These are phyloP conservation scores for Thera obeliscata DNA, from an alignment of 2,888 invertebrate species.

Conservation along the genomic window DNA sequence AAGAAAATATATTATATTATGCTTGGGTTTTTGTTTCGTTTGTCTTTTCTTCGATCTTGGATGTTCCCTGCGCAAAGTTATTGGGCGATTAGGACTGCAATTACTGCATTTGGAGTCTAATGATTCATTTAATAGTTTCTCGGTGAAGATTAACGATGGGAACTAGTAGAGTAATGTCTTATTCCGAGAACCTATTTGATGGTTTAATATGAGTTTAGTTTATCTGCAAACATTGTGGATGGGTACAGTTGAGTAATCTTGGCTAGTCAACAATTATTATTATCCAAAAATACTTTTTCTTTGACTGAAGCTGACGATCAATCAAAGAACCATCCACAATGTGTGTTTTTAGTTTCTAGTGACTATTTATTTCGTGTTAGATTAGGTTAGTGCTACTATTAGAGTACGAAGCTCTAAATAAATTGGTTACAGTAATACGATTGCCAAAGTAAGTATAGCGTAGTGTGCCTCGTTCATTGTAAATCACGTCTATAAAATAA, in stretches of 20 bases:
- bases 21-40: not conserved
- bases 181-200: conserved; percentile 14
- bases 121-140: conserved; percentile 19
- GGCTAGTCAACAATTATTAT: not conserved
- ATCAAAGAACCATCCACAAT: not conserved
- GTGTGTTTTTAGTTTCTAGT: not conserved
- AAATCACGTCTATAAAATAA: conserved; percentile 38
- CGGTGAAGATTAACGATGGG: conserved; percentile 4
- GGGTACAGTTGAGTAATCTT: not conserved
- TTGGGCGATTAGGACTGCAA: conserved; percentile 1
- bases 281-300: not conserved
- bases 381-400: conserved; percentile 10
- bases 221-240: conserved; percentile 11
- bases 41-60: not conserved
- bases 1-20: not conserved
- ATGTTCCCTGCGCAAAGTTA: conserved; percentile 9
- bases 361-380: conserved; percentile 1
- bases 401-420: conserved; percentile 5
- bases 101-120: conserved; percentile 13
- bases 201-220: conserved; percentile 3
- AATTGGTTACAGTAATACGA: conserved; percentile 24
- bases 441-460: conserved; percentile 21
- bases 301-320: not conserved
- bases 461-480: conserved; percentile 11
- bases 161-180: conserved; percentile 4